phyloP scores from a whole-genome alignment of 2,797 vertebrate genomes.

The Chloroceryle inda region DNA sequence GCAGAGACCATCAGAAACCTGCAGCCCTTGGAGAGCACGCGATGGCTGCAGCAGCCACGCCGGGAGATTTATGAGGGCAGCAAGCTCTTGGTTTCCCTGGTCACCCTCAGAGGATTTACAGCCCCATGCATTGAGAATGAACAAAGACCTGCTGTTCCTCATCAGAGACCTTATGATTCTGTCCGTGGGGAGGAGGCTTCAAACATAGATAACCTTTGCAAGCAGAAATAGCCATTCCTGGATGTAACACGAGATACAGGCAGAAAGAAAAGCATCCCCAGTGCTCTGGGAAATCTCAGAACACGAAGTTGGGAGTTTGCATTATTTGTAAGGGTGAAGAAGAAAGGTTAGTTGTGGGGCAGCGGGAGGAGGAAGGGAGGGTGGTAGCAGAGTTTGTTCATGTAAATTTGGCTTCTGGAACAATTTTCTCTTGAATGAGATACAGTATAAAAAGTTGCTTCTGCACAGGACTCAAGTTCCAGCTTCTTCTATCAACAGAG shows the following conservation, averaged over 20 bases:
- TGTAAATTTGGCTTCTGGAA: slow-evolving; percentile 2
- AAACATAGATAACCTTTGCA: slow-evolving; percentile 48
- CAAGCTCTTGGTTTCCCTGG: slow-evolving; percentile 53
- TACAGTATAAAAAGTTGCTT: background rate
- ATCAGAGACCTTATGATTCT: slow-evolving; percentile 51
- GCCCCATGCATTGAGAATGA: slow-evolving; percentile 6
- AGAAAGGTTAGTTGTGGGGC: background rate
- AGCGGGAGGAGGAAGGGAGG: background rate
- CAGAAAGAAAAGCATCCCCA: background rate
- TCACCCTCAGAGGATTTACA: slow-evolving; percentile 43
- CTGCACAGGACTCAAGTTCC: background rate
- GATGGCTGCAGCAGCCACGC: background rate
- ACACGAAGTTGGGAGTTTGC: background rate
- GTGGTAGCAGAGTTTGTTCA: background rate
- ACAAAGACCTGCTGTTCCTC: slow-evolving; percentile 66
- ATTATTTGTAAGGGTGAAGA: background rate
- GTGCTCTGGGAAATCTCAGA: slow-evolving; percentile 55
- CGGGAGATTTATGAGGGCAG: slow-evolving; percentile 35
- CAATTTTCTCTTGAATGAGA: background rate
- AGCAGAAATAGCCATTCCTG: slow-evolving; percentile 41
- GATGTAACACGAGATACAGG: background rate
- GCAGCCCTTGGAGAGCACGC: background rate
- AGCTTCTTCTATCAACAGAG: background rate
- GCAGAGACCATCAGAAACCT: background rate
- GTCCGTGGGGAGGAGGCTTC: background rate